Conservation (phyloP, 2,113 vertebrate genomes). For the Struthidea cinerea region DNA sequence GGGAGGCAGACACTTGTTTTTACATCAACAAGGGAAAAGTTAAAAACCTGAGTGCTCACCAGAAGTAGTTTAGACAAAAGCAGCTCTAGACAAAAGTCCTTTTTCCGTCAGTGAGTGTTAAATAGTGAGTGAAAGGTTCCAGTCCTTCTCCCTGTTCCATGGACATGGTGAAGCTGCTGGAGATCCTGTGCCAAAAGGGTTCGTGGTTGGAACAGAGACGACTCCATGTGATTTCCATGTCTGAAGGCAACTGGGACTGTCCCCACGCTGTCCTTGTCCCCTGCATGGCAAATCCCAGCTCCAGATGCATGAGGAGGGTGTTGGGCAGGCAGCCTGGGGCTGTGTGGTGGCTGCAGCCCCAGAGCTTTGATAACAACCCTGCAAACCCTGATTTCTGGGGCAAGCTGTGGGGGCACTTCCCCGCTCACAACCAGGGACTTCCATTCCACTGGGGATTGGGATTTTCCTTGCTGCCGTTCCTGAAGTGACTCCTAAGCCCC, state of each 20-base stretch:
- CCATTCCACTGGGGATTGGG: not conserved
- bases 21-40: not conserved
- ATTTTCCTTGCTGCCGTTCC: not conserved
- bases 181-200: not conserved
- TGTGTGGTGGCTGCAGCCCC: not conserved
- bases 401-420: not conserved
- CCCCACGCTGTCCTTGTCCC: not conserved
- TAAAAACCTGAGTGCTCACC: not conserved
- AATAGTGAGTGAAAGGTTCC: not conserved
- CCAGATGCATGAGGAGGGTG: not conserved
- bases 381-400: not conserved
- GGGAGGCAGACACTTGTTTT: constrained; percentile 40
- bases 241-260: not conserved
- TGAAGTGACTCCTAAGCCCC: not conserved
- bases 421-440: not conserved
- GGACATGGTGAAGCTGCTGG: not conserved
- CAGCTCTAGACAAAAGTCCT: not conserved
- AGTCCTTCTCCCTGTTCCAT: not conserved
- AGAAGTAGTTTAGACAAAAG: not conserved
- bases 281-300: not conserved
- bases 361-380: fast-evolving
- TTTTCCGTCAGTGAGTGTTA: not conserved
- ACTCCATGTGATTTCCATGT: fast-evolving
- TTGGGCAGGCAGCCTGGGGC: not conserved
- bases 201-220: not conserved